Conservation (phyloP, 23 tunicate genomes). For the Styela clava region DNA sequence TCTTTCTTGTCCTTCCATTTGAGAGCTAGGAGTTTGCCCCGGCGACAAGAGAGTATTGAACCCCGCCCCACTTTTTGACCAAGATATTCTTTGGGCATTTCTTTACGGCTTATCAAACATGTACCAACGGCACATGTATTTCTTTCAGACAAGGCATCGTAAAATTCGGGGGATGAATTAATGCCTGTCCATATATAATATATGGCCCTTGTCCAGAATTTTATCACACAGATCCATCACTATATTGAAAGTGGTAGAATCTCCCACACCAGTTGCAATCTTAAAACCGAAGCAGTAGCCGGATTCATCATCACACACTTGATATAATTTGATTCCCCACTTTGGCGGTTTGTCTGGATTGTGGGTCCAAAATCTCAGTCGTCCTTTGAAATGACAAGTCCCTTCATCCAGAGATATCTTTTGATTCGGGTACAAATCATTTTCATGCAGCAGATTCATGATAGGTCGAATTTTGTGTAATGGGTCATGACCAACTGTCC, state of each 20-base stretch:
- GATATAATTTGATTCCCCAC: neutral
- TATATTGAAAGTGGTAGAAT: too few relatives aligned
- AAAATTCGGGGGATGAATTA: conserved; percentile 13
- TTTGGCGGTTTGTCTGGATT: conserved; percentile 10
- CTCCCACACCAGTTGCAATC: neutral
- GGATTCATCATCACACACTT: neutral
- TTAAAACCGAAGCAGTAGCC: neutral
- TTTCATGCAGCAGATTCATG: neutral
- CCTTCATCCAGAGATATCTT: conserved; percentile 18
- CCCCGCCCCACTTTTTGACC: neutral
- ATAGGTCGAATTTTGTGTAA: neutral
- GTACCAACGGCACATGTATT: conserved; percentile 23
- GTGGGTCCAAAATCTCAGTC: neutral
- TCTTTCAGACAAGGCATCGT: neutral
- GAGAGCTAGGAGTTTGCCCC: conserved; percentile 7
- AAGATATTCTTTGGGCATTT: neutral
- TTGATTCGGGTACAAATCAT: neutral
- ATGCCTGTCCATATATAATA: conserved; percentile 25
- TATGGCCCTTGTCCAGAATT: conserved; percentile 21
- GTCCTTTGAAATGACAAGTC: conserved; percentile 27
- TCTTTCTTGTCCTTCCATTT: conserved; percentile 42
- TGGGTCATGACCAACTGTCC: neutral
- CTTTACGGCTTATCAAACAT: conserved; percentile 16
- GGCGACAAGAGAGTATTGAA: neutral
- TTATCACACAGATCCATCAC: neutral